Evolutionary conservation across 2,888 invertebrate species (phyloP).

Genomic region (Hecatera dysodea): DNA sequence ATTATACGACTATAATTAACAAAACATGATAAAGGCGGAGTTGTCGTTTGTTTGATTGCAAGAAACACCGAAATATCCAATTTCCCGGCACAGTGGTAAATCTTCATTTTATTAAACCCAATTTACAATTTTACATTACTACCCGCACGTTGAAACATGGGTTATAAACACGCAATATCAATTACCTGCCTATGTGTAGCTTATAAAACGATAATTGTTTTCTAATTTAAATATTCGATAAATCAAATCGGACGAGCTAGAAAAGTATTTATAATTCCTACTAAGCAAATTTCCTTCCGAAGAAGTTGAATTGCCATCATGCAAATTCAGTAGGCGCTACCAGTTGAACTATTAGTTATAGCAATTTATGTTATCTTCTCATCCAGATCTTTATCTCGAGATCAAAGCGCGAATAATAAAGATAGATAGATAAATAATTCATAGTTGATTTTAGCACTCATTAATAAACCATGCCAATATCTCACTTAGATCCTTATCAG

Average conservation of each 20-base stretch:
- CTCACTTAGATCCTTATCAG: slow-evolving; percentile 42
- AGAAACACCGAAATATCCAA: slow-evolving; percentile 50
- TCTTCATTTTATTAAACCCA: slow-evolving; percentile 62
- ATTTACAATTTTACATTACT: slow-evolving; percentile 47
- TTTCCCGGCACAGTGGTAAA: slow-evolving; percentile 52
- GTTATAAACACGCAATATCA: slow-evolving; percentile 42
- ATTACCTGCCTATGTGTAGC: slow-evolving; percentile 4
- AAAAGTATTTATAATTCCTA: background rate
- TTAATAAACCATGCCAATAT: slow-evolving; percentile 49
- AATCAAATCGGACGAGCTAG: background rate
- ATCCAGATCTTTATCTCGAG: slow-evolving; percentile 28
- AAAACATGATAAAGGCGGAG: slow-evolving; percentile 66
- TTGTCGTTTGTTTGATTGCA: slow-evolving; percentile 44
- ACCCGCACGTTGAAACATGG: slow-evolving; percentile 36
- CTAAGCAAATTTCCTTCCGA: background rate
- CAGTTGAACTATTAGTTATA: background rate
- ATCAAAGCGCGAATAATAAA: slow-evolving; percentile 37
- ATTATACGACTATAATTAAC: slow-evolving; percentile 51
- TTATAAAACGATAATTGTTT: slow-evolving; percentile 18
- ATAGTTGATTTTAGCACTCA: slow-evolving; percentile 24
- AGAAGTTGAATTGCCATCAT: background rate
- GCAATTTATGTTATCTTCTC: background rate
- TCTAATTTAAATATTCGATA: slow-evolving; percentile 6
- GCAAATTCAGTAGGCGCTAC: slow-evolving; percentile 16
- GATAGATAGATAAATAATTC: slow-evolving; percentile 34